Evolutionary conservation across 2,113 vertebrate genomes (phyloP), one percentile per base, ranked within the genome.

Genomic region (Pedetes capensis): DNA sequence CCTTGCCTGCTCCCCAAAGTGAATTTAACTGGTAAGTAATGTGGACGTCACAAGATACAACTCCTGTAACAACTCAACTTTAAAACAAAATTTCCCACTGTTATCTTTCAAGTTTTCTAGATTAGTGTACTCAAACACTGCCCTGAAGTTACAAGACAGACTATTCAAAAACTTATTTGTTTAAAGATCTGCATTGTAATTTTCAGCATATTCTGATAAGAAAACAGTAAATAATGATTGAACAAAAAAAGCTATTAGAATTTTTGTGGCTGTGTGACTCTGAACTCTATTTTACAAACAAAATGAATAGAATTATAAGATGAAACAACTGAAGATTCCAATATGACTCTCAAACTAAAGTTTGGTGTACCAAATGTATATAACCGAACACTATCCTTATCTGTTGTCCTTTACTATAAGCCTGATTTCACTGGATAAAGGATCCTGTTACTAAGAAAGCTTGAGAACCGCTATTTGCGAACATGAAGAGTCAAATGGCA

Each of bases 251-350:
- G 29, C 29, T 71, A 27, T 23, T 75, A 91, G 53, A 81, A 57
- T 83, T 79, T 74, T 17, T 44, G 27, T 66, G 91, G 20, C 44
- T 42, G 78, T 1, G 16, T 78, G 22, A 93, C 44, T 91, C 29
- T 72, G 32, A 94, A 91, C 20, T 59, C n/a, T 66, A 23, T n/a
- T 92, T 87, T 75, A 57, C 37, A 95, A 89, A 81, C 20, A 89
- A 72, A 51, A 89, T 82, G 39, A 9, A 66, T 1, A 61, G 10
- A 64, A 87, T 75, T 51, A 63, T 51, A 74, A 79, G 42, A 61
- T 61, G 20, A 89, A 95, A 93, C 57, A 68, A 79, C 2, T 37
- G 7, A 85, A 85, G 78, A 55, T 0, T 66, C 55, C 90, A 82
- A 86, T 2, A 14, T 22, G 71, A 78, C 10, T 64, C 51, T 87